Conservation (phyloP, 2,113 vertebrate genomes). For the Rhinoptilus africanus region DNA sequence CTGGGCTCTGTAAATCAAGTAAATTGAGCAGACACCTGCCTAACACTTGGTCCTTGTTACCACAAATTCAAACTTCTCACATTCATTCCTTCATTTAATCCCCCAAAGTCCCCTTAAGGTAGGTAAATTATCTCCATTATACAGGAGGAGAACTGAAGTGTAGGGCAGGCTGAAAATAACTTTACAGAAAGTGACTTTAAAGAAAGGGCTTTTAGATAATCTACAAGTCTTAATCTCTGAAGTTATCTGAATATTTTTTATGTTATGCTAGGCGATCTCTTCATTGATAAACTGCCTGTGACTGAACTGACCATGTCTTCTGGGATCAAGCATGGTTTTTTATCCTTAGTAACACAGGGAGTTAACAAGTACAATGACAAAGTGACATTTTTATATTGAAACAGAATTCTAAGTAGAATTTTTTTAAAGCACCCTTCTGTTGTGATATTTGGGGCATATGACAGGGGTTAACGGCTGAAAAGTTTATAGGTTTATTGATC, state of each 20-base stretch:
- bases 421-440: neutral
- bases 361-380: neutral
- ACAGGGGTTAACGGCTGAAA: neutral
- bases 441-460: neutral
- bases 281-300: neutral
- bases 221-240: neutral
- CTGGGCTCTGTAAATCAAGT: neutral
- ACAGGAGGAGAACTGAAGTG: neutral
- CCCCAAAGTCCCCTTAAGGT: neutral
- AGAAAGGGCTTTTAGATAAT: neutral
- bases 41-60: neutral
- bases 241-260: neutral
- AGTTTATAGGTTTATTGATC: neutral
- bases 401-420: neutral
- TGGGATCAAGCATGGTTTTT: neutral
- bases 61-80: neutral
- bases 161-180: neutral
- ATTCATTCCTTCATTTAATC: neutral
- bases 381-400: neutral
- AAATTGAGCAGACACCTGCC: neutral
- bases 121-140: neutral
- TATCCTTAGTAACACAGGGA: neutral
- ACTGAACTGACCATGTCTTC: neutral
- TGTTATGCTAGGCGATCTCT: neutral
- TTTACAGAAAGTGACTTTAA: neutral